Conservation (phyloP, 2,888 invertebrate species). For the Atethmia centrago region DNA sequence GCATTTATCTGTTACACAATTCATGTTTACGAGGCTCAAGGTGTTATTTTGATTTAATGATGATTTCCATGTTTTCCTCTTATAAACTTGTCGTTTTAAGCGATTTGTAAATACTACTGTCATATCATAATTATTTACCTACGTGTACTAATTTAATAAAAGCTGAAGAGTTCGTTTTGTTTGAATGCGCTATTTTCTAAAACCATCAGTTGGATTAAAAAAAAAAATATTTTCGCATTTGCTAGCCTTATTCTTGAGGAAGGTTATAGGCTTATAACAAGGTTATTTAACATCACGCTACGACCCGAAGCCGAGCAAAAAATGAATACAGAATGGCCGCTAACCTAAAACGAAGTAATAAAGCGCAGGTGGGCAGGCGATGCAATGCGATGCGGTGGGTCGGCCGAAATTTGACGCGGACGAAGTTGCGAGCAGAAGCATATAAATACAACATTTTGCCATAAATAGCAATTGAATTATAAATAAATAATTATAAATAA, state of each 20-base stretch:
- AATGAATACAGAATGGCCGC: background rate
- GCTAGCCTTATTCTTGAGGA: background rate
- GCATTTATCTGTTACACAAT: slow-evolving; percentile 1
- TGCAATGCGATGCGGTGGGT: background rate
- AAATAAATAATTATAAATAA: background rate
- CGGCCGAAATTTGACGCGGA: too few relatives aligned
- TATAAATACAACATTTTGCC: background rate
- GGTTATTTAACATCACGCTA: background rate
- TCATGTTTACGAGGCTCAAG: background rate
- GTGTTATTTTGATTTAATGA: slow-evolving; percentile 5
- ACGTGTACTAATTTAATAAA: too few relatives aligned
- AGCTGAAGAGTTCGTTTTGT: too few relatives aligned
- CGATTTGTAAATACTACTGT: background rate
- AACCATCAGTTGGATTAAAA: background rate
- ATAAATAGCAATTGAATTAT: background rate
- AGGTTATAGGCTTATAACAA: too few relatives aligned
- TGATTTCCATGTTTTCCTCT: background rate
- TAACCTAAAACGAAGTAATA: background rate
- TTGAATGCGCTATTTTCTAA: background rate
- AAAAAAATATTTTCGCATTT: background rate
- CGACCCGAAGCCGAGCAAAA: background rate
- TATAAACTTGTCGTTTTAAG: background rate
- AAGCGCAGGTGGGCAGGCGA: background rate
- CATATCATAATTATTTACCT: background rate
- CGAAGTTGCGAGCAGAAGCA: background rate